Evolutionary conservation across 1,140 invertebrate species (phyloP), one percentile per base, ranked within the genome.

Genomic region (Phymastichus coffea): DNA sequence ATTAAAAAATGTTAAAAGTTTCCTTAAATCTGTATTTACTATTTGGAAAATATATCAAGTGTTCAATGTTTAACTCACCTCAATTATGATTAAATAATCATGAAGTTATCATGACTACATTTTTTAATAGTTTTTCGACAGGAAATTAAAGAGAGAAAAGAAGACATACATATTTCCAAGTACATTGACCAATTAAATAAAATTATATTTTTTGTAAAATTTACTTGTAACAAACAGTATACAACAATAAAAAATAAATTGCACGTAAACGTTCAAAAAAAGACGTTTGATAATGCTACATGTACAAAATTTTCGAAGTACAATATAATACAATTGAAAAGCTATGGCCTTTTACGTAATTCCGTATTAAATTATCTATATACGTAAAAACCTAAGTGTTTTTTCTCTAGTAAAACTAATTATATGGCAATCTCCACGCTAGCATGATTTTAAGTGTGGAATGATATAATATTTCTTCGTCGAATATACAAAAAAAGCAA

Each of bases 391-490:
- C 30, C n/a, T n/a, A 7, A 26, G n/a, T 17, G 25, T 20, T 46
- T 57, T 9, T 48, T 37, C 1, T 55, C 9, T 10, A 57, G 38
- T 44, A 30, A 33, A 55, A 55, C 23, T 55, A 44, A 44, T 55
- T 38, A 41, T 49, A 40, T n/a, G n/a, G 25, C 35, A 49, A 25
- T n/a, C n/a, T 48, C 1, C 37, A 47, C 19, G 15, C 17, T 19
- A 28, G 3, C 15, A 20, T 28, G 44, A 48, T 8, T 46, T n/a
- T 7, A 19, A 19, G 22, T 10, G 4, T 22, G 20, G 19, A 46
- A 26, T 49, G 19, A 51, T 41, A 20, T 35, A 33, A 25, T 12
- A n/a, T n/a, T n/a, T n/a, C n/a, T n/a, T n/a, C n/a, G n/a, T n/a
- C n/a, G n/a, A n/a, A n/a, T n/a, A n/a, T n/a, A n/a, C n/a, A n/a